Evolutionary conservation across 2,888 invertebrate genomes (phyloP), one percentile per base, ranked within the genome.

Genomic region (Chironomus tentans): DNA sequence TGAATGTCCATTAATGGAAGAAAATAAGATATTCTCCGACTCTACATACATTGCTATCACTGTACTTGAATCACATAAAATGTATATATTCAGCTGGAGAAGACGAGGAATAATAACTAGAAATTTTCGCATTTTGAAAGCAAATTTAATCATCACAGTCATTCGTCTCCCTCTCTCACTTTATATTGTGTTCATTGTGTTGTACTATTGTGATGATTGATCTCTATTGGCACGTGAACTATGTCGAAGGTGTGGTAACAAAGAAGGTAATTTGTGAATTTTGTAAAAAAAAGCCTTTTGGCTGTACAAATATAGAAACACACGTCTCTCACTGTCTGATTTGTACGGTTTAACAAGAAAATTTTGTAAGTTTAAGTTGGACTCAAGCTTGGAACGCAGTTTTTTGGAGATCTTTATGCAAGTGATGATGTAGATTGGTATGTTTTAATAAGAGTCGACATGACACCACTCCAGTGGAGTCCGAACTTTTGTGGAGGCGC

Each of bases 221-320:
- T 65, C 65, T 65, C 65, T 38, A 74, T 68, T 46, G 74, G 74
- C 74, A 74, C 74, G 74, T 74, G 74, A 74, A 74, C 72, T 28
- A 47, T 65, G 72, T 73, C 21, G 71, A 61, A 68, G 74, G 74
- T 74, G 74, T 28, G 74, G 68, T 24, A 21, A 65, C 24, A 65
- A 65, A 24, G 65, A 65, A 24, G 24, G 65, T 65, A 65, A 65
- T 65, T 65, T 65, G 65, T 65, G 21, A 65, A 65, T 21, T 56
- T 56, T 56, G 15, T 18, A 56, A 5, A 56, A 56, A 56, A 28
- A 10, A 38, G 38, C 38, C 38, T 38, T 38, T 38, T 56, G 56
- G 56, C 56, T 38, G 38, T 38, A 38, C 38, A 38, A 38, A 38
- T 38, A 38, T 38, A 38, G 38, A 38, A 38, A 38, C 38, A 38